A percentile compares a stretch with the other conserved stretches of the same genome.
phyloP scores from a whole-genome alignment of 2,113 vertebrate species.

The Nesogale talazaci region DNA sequence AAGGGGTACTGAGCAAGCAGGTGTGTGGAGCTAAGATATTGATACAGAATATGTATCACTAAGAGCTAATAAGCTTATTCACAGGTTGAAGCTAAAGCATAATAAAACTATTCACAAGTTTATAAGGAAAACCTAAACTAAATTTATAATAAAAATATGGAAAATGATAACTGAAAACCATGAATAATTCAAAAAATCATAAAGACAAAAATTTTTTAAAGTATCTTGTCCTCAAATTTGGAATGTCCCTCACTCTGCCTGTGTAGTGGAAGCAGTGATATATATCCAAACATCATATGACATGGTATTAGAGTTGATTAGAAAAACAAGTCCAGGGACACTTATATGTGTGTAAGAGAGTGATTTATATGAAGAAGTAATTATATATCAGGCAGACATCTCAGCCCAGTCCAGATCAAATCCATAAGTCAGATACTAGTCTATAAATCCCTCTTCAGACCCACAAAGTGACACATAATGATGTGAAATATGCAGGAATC shows the following conservation, averaged over 20 bases:
- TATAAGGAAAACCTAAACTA: slow-evolving; percentile 3
- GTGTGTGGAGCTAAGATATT: background rate
- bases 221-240: background rate
- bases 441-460: no score
- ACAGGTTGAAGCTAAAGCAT: background rate
- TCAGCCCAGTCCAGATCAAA: no score
- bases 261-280: background rate
- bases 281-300: background rate
- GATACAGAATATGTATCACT: background rate
- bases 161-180: background rate
- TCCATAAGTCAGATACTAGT: no score
- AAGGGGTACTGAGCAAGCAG: background rate
- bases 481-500: no score
- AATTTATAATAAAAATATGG: slow-evolving; percentile 19
- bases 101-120: slow-evolving; percentile 28
- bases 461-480: no score
- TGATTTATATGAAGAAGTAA: no score
- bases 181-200: background rate
- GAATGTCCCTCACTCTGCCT: background rate
- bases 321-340: no score
- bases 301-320: no score
- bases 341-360: no score
- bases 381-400: no score
- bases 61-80: background rate
- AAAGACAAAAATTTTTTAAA: background rate